Conservation (phyloP, 2,888 invertebrate species). For the Pomacea canaliculata region DNA sequence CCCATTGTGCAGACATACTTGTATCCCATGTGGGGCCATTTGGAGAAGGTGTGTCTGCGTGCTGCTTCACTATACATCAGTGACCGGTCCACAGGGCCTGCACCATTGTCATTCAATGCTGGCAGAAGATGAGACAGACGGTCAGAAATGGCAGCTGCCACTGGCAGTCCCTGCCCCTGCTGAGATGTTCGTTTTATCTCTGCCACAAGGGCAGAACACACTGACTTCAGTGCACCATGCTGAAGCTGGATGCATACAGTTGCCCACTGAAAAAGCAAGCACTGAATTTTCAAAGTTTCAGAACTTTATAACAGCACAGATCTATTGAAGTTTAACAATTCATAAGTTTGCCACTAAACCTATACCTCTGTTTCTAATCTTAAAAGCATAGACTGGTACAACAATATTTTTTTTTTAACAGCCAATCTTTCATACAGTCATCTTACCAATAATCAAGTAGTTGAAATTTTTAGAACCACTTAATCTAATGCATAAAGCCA, state of each 20-base stretch:
- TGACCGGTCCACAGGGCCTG: constrained; percentile 66
- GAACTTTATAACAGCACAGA: no score
- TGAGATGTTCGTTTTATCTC: constrained; percentile 82
- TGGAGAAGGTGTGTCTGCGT: constrained; percentile 88
- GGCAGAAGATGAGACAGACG: constrained; percentile 72
- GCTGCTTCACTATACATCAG: constrained; percentile 93
- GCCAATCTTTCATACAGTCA: no score
- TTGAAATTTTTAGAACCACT: no score
- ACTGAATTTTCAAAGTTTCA: no score
- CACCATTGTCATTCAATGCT: constrained; percentile 42
- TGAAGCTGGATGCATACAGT: constrained; percentile 87
- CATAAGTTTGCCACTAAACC: background rate
- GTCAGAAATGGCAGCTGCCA: constrained; percentile 90
- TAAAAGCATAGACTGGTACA: no score
- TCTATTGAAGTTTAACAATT: no score
- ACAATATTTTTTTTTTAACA: no score
- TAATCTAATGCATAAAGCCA: no score
- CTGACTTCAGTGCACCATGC: constrained; percentile 83
- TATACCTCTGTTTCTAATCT: no score
- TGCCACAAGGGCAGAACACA: constrained; percentile 83
- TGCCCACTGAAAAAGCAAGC: constrained; percentile 81
- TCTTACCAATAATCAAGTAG: no score
- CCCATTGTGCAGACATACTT: constrained; percentile 75
- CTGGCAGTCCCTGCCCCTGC: constrained; percentile 87
- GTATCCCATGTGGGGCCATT: constrained; percentile 98